These are phyloP conservation scores for Ips nitidus DNA, from an alignment of 1,140 invertebrate species.

Conservation along the genomic window DNA sequence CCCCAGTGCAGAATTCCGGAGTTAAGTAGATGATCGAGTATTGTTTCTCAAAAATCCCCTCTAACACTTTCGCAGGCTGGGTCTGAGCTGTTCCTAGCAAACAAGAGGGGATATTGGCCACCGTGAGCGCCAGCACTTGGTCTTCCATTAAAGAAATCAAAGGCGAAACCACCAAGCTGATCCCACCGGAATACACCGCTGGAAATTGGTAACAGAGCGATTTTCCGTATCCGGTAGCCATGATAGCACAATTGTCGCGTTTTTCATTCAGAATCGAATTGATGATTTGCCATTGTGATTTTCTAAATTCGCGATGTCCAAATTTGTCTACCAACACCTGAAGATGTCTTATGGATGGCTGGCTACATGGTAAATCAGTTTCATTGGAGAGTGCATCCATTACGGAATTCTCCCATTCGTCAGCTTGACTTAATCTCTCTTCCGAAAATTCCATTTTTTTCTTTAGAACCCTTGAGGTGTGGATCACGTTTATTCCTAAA, in stretches of 20 bases:
- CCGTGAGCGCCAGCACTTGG: conserved; percentile 65
- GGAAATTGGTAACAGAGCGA: conserved; percentile 84
- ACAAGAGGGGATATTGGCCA: conserved; percentile 62
- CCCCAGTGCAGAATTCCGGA: conserved; percentile 62
- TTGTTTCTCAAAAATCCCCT: conserved; percentile 54
- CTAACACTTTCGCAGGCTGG: conserved; percentile 53
- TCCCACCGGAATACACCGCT: conserved; percentile 62
- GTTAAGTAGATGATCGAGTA: conserved; percentile 67
- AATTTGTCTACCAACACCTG: conserved; percentile 55
- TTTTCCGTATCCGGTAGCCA: conserved; percentile 86
- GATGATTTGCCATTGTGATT: conserved; percentile 70
- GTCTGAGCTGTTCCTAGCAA: conserved; percentile 66
- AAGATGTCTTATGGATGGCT: conserved; percentile 18
- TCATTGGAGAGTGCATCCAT: neutral
- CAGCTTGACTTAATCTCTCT: conserved; percentile 20
- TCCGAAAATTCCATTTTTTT: conserved; percentile 23
- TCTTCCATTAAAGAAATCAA: conserved; percentile 80
- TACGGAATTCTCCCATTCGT: neutral
- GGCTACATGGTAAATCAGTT: neutral
- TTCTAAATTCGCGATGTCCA: conserved; percentile 62
- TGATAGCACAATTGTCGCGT: conserved; percentile 67
- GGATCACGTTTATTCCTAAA: neutral
- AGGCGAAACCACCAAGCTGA: conserved; percentile 78
- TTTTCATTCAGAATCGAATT: conserved; percentile 57
- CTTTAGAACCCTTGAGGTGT: neutral